Evolutionary conservation across 1,140 invertebrate species (phyloP).

Genomic region (Ptiloglossa arizonensis): DNA sequence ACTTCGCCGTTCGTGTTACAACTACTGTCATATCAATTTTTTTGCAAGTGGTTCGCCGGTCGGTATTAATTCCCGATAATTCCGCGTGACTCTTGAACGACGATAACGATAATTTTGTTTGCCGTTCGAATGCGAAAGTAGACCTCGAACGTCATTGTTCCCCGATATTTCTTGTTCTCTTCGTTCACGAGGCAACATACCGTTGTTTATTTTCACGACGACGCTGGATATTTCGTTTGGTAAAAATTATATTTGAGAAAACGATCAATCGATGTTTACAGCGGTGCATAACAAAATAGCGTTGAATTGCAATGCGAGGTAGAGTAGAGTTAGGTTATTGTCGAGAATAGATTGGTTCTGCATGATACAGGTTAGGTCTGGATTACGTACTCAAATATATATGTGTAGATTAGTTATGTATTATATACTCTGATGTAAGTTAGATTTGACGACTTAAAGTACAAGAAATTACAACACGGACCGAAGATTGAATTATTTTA

Average conservation of each 20-base stretch:
- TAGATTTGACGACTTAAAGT: too few relatives aligned
- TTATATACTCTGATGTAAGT: too few relatives aligned
- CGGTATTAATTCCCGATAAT: conserved; percentile 43
- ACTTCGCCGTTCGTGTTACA: conserved; percentile 50
- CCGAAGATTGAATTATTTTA: too few relatives aligned
- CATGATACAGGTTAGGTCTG: too few relatives aligned
- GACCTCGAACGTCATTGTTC: not conserved
- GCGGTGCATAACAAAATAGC: too few relatives aligned
- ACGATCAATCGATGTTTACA: too few relatives aligned
- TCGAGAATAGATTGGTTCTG: too few relatives aligned
- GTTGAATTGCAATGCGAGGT: too few relatives aligned
- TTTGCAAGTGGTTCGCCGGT: not conserved
- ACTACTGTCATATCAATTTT: conserved; percentile 39
- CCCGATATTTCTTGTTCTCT: not conserved
- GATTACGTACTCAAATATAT: too few relatives aligned
- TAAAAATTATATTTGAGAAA: not conserved
- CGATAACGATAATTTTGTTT: conserved; percentile 16
- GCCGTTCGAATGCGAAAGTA: not conserved
- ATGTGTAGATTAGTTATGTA: too few relatives aligned
- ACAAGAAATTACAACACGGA: too few relatives aligned
- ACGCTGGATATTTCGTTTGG: not conserved
- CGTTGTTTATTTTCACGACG: not conserved
- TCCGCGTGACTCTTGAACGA: conserved; percentile 2
- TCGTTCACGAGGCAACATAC: not conserved
- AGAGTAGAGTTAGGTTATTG: too few relatives aligned